Evolutionary conservation across 2,113 vertebrate species (phyloP), one percentile per base, ranked within the genome.

Genomic region (Chitala chitala): DNA sequence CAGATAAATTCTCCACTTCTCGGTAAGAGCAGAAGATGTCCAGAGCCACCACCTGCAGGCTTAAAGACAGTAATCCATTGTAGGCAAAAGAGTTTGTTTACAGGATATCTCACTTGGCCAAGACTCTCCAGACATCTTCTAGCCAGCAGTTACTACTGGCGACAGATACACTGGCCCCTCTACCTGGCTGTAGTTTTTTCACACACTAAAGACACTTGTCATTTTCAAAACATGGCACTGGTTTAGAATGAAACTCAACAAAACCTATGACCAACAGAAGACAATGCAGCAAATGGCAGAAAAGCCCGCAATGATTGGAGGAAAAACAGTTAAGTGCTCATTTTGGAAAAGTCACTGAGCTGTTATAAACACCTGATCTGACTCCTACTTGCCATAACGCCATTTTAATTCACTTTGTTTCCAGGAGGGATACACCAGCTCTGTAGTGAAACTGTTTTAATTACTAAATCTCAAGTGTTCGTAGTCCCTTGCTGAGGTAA

Each of bases 381-480:
- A 10, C 40, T 44, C 13, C 13, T 8, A 56, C 61, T 33, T 50
- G 22, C 50, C 50, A 54, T 77, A 73, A 77, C 59, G 42, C 59
- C 51, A 65, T 72, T 72, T 66, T 73, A 73, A 73, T 73, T 73
- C 42, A 24, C 44, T 24, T 69, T 31, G 31, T 73, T 73, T 73
- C 54, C 36, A 53, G 54, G 20, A 8, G 46, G 33, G 29, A 33
- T 38, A 69, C 38, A 33, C 5, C 22, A 31, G 54, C 64, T 77
- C 64, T 74, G 55, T n/a, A 33, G 33, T 33, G 65, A 74, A 61
- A 6, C 29, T n/a, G 24, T 4, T 69, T 73, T 77, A 77, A 77
- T 61, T 74, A 31, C 65, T n/a, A 38, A 68, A 59, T 36, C 26
- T 26, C 54, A 50, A n/a, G 53, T n/a, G n/a, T n/a, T 13, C 42